Percentiles rank a stretch among this genome's conserved stretches.
Conservation (phyloP, 1,140 invertebrate species). For the Magallana ariakensis region DNA sequence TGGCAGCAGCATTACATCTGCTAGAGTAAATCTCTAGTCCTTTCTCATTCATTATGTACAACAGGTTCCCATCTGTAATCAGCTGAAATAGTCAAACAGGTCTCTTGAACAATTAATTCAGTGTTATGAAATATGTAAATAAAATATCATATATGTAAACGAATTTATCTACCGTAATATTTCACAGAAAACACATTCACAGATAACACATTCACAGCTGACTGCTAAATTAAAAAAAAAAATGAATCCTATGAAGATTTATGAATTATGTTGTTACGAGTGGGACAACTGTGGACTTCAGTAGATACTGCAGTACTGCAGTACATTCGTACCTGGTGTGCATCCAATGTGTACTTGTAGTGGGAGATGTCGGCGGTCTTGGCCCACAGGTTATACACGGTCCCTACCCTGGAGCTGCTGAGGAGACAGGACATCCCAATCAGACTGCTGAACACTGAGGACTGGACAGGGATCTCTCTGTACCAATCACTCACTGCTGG, state of each 20-base stretch:
- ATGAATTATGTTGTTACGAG: too few relatives aligned
- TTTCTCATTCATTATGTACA: conserved; percentile 37
- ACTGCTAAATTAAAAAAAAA: too few relatives aligned
- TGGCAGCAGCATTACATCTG: conserved; percentile 32
- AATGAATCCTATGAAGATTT: too few relatives aligned
- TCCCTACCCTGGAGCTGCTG: conserved; percentile 34
- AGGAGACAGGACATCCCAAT: conserved; percentile 46
- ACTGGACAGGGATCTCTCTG: conserved; percentile 20
- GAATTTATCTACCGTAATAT: too few relatives aligned
- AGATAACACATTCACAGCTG: too few relatives aligned
- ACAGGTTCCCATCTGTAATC: conserved; percentile 10
- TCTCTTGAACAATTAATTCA: too few relatives aligned
- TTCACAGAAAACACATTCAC: too few relatives aligned
- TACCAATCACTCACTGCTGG: neutral
- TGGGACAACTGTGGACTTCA: neutral
- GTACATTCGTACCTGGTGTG: conserved; percentile 13
- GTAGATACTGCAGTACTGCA: too few relatives aligned
- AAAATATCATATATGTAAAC: too few relatives aligned
- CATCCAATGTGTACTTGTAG: conserved; percentile 42
- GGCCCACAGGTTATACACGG: conserved; percentile 43
- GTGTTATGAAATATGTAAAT: too few relatives aligned
- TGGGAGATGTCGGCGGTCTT: conserved; percentile 2
- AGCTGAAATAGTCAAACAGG: neutral
- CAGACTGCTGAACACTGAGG: conserved; percentile 39
- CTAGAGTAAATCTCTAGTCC: conserved; percentile 28